Percentiles rank a stretch among this genome's conserved stretches.
phyloP scores from a whole-genome alignment of 2,797 vertebrate genomes.

The Loriculus beryllinus region DNA sequence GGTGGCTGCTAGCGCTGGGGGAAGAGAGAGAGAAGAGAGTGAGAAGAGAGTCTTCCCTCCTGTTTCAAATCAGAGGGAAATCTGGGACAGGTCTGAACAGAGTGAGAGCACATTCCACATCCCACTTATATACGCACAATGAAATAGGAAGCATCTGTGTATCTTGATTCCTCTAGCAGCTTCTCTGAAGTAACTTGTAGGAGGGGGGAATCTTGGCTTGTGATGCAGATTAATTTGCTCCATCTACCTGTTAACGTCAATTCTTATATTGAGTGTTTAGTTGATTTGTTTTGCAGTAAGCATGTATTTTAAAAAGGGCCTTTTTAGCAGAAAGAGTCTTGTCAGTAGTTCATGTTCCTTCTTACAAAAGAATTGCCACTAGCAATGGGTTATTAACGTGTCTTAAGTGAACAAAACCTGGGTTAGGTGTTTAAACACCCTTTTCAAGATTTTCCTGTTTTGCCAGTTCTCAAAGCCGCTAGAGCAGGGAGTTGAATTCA shows the following conservation, averaged over 20 bases:
- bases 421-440: conserved; percentile 35
- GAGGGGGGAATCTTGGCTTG: neutral
- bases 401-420: conserved; percentile 24
- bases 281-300: neutral
- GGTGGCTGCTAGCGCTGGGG: neutral
- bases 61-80: conserved; percentile 2
- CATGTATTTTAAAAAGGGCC: neutral
- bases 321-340: conserved; percentile 10
- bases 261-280: neutral
- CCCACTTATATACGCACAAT: neutral
- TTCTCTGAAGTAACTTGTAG: conserved; percentile 2
- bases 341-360: neutral
- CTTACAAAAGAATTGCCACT: conserved; percentile 45
- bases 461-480: conserved; percentile 43
- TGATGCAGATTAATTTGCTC: neutral
- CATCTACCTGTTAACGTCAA: conserved; percentile 54
- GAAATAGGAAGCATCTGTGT: neutral
- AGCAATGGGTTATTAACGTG: conserved; percentile 49
- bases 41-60: neutral
- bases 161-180: neutral
- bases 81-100: conserved; percentile 51
- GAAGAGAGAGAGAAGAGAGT: neutral
- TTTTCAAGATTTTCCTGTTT: conserved; percentile 58
- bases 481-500: conserved; percentile 29
- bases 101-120: conserved; percentile 20